phyloP scores from a whole-genome alignment of 2,888 invertebrate genomes.

The Napeogenes sylphis region DNA sequence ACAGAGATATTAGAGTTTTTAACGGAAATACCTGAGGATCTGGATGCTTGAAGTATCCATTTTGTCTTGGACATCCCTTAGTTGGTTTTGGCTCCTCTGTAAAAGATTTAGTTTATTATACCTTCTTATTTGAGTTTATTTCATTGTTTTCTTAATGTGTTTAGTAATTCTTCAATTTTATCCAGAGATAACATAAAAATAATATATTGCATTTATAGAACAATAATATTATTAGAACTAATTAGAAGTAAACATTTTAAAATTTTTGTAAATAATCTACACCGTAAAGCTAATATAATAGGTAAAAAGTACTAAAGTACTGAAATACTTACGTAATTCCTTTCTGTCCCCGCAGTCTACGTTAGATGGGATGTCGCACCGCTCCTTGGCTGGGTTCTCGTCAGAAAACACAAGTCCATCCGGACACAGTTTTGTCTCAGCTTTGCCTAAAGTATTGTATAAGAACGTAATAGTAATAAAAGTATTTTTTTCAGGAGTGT shows the following conservation, averaged over 20 bases:
- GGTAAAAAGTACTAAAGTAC: too few relatives aligned
- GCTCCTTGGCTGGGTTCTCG: conserved; percentile 82
- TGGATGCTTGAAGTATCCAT: conserved; percentile 86
- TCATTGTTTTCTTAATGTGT: too few relatives aligned
- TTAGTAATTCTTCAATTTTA: too few relatives aligned
- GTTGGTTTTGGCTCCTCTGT: conserved; percentile 85
- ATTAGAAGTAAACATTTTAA: too few relatives aligned
- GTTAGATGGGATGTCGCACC: conserved; percentile 86
- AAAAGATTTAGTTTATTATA: too few relatives aligned
- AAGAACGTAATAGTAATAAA: too few relatives aligned
- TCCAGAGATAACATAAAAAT: conserved; percentile 1
- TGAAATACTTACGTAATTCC: conserved; percentile 82
- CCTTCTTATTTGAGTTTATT: too few relatives aligned
- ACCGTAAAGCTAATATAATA: too few relatives aligned
- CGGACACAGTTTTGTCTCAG: conserved; percentile 84
- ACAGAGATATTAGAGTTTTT: too few relatives aligned
- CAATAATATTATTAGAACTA: not conserved
- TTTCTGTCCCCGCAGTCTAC: conserved; percentile 87
- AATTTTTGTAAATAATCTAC: too few relatives aligned
- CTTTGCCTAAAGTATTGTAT: conserved; percentile 52
- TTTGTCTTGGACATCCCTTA: conserved; percentile 85
- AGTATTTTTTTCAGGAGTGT: too few relatives aligned
- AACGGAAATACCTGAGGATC: conserved; percentile 74
- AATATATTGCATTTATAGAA: not conserved
- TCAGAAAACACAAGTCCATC: conserved; percentile 88